Percentiles rank a stretch among this genome's conserved stretches.
Conservation (phyloP, 64 coral and sea anemone genomes). For the Hydrozoanthus tunicans region DNA sequence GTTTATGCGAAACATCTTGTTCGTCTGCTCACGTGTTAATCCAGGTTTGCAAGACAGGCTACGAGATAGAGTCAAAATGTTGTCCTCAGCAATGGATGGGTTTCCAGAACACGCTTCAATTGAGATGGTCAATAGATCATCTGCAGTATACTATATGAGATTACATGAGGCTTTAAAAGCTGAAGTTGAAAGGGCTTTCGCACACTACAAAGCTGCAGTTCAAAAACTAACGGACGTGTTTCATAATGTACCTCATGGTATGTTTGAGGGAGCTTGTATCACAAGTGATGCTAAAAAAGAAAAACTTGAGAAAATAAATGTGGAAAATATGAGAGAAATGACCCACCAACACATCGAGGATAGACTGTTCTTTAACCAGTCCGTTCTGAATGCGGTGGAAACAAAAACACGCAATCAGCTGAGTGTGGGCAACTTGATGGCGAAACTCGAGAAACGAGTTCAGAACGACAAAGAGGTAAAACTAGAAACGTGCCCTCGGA, state of each 20-base stretch:
- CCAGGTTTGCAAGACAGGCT: conserved; percentile 44
- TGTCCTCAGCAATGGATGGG: conserved; percentile 65
- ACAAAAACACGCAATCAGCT: conserved; percentile 54
- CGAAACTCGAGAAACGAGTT: conserved; percentile 72
- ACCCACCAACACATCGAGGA: conserved; percentile 83
- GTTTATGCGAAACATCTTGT: conserved; percentile 73
- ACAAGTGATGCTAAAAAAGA: conserved; percentile 14
- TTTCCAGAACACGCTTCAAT: conserved; percentile 78
- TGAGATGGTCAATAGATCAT: conserved; percentile 69
- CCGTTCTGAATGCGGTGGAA: conserved; percentile 73
- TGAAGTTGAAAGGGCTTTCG: conserved; percentile 65
- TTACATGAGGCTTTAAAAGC: conserved; percentile 80
- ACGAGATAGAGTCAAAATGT: conserved; percentile 48
- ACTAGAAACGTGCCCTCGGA: too few species aligned
- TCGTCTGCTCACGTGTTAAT: conserved; percentile 68
- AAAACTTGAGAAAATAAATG: conserved; percentile 53
- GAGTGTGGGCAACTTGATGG: conserved; percentile 56
- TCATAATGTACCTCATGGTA: conserved; percentile 54
- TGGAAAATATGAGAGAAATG: conserved; percentile 59
- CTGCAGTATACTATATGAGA: conserved; percentile 62
- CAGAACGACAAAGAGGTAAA: conserved; percentile 84
- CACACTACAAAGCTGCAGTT: conserved; percentile 69
- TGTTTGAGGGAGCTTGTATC: conserved; percentile 14
- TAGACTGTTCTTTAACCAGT: conserved; percentile 80
- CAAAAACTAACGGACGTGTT: conserved; percentile 65